Conservation (phyloP, 2,888 invertebrate genomes). For the Drosophila pegasa region DNA sequence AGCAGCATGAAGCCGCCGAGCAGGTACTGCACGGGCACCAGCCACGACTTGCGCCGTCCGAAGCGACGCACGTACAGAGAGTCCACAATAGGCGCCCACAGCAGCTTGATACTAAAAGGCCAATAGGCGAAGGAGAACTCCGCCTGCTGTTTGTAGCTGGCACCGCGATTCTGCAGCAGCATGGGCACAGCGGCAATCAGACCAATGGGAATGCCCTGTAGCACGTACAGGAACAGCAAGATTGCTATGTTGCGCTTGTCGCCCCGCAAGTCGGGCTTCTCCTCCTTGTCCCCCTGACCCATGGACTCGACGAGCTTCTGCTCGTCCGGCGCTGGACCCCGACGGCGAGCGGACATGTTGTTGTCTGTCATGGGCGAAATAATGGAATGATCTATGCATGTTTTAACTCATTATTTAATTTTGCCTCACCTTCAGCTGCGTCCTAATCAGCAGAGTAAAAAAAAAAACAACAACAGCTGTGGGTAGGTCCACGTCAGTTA, state of each 20-base stretch:
- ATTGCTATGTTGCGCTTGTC: constrained; percentile 93
- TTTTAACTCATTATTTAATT: constrained; percentile 13
- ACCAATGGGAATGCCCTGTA: constrained; percentile 98
- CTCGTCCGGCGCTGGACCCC: constrained; percentile 30
- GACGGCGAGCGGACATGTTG: constrained; percentile 50
- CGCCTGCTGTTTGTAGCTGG: constrained; percentile 97
- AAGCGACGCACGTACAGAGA: constrained; percentile 93
- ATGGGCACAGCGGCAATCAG: constrained; percentile 97
- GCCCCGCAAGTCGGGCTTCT: constrained; percentile 87
- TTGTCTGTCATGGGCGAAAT: background rate
- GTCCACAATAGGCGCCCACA: constrained; percentile 99
- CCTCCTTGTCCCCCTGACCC: constrained; percentile 58
- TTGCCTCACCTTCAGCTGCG: constrained; percentile 29
- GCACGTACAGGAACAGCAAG: constrained; percentile 95
- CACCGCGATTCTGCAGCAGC: constrained; percentile 95
- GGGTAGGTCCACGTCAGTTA: constrained; percentile 59
- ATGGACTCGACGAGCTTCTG: constrained; percentile 25
- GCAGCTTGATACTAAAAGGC: constrained; percentile 96
- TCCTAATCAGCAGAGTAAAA: constrained; percentile 20
- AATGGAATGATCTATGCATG: constrained; percentile 9
- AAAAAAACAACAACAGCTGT: constrained; percentile 26
- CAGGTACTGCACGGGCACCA: constrained; percentile 96
- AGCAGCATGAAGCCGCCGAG: constrained; percentile 95
- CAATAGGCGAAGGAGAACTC: constrained; percentile 97
- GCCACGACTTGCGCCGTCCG: constrained; percentile 97